Evolutionary conservation across 2,888 invertebrate genomes (phyloP).

Genomic region (Himalopsyche tibetana): DNA sequence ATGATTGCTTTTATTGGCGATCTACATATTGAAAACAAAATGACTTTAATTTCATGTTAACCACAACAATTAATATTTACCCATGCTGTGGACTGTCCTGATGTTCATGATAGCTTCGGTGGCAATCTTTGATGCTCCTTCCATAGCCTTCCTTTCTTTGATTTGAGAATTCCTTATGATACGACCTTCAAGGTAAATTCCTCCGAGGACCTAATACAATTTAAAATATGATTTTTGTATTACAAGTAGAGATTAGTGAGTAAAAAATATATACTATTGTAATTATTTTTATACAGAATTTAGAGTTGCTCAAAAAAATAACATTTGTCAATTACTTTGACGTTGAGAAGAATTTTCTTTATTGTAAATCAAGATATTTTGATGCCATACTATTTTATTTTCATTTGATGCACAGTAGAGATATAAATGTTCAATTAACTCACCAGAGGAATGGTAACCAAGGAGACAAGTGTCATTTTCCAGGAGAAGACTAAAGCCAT

Average conservation of each 20-base stretch:
- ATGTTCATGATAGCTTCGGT: conserved; percentile 81
- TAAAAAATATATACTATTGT: no score
- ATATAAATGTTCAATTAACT: conserved; percentile 67
- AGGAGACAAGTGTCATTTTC: conserved; percentile 81
- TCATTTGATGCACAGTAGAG: background rate
- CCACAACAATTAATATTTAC: conserved; percentile 68
- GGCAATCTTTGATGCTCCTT: conserved; percentile 78
- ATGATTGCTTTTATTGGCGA: no score
- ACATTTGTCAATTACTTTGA: no score
- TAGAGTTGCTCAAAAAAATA: no score
- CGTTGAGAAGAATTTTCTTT: no score
- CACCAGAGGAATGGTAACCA: conserved; percentile 79
- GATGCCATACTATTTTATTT: no score
- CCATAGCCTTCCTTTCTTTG: conserved; percentile 77
- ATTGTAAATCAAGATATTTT: no score
- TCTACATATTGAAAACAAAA: no score
- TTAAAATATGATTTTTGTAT: no score
- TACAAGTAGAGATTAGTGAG: no score
- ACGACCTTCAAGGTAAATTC: conserved; percentile 78
- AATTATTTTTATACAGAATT: no score
- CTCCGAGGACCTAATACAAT: conserved; percentile 73
- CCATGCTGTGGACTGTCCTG: conserved; percentile 80
- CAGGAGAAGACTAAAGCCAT: conserved; percentile 78
- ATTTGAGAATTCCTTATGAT: conserved; percentile 76
- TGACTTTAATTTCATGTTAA: no score